Evolutionary conservation across 2,888 invertebrate species (phyloP), one percentile per base, ranked within the genome.

Genomic region (Tryphoninae sp.): DNA sequence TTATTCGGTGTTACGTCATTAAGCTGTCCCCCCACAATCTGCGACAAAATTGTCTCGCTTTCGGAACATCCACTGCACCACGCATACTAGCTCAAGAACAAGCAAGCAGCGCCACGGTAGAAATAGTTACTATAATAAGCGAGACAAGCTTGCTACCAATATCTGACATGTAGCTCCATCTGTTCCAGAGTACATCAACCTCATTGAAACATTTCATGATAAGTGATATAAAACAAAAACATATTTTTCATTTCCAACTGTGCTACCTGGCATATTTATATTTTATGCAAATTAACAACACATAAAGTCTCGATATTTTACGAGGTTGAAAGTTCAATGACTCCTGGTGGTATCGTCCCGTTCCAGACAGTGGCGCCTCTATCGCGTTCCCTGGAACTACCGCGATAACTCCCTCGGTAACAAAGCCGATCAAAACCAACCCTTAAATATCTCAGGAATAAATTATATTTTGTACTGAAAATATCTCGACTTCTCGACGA

Each of bases 361-460:
- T 11, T 13, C 69, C 49, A 16, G 65, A 40, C 1, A 40, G 78
- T 81, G 74, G 78, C 71, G 81, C 81, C 78, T 9, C 71, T 42
- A 7, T n/a, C 13, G 33, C 1, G 8, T 45, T 45, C 16, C 6
- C 26, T 22, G n/a, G 58, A 22, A 78, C 53, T 53, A 19, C 0
- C 22, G 3, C n/a, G 16, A 33, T 11, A 23, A 19, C 81, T 81
- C 81, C n/a, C 9, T 19, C 13, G 74, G 45, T 74, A 78, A 74
- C 9, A 51, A 59, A 7, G 9, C 33, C 9, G 19, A 42, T 49
- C 40, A 19, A 42, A 13, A 55, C 55, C 16, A 16, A 9, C 55
- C 16, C 16, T 59, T n/a, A 53, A 53, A 55, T 55, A 55, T 55
- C 16, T 19, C 19, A 22, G 23, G 55, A 51, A 51, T 13, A 33